A percentile compares a stretch with the other conserved stretches of the same genome.
Conservation (phyloP, 2,888 invertebrate genomes). For the Odontocolon sp. region DNA sequence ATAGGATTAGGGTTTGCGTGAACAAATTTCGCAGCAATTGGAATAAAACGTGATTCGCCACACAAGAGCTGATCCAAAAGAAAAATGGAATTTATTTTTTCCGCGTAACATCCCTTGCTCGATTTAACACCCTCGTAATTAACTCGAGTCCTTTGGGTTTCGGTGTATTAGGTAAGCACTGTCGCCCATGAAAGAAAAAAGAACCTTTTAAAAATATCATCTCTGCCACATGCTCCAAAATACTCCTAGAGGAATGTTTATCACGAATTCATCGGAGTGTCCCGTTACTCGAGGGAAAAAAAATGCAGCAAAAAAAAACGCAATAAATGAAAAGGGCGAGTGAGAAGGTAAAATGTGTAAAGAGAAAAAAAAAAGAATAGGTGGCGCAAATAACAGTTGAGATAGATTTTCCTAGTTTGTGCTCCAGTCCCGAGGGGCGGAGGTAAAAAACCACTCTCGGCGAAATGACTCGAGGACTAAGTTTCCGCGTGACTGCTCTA, state of each 20-base stretch:
- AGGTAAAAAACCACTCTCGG: constrained; percentile 23
- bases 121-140: too few species aligned
- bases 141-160: neutral
- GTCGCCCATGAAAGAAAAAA: neutral
- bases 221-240: constrained; percentile 3
- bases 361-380: neutral
- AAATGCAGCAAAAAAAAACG: constrained; percentile 7
- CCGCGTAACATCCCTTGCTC: too few species aligned
- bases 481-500: constrained; percentile 45
- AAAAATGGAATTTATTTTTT: too few species aligned
- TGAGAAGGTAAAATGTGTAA: neutral
- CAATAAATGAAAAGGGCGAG: neutral
- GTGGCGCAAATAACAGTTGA: constrained; percentile 25
- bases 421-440: neutral
- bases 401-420: constrained; percentile 31
- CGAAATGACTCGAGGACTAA: constrained; percentile 52
- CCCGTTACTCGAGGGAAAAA: constrained; percentile 9
- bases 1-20: too few species aligned
- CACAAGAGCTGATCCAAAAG: too few species aligned
- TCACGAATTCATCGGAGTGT: neutral
- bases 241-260: neutral
- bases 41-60: too few species aligned
- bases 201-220: neutral
- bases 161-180: neutral
- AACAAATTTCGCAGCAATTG: too few species aligned